Percentiles rank a stretch among this genome's conserved stretches.
phyloP scores from a whole-genome alignment of 2,113 vertebrate genomes.

The Cheirogaleus medius region DNA sequence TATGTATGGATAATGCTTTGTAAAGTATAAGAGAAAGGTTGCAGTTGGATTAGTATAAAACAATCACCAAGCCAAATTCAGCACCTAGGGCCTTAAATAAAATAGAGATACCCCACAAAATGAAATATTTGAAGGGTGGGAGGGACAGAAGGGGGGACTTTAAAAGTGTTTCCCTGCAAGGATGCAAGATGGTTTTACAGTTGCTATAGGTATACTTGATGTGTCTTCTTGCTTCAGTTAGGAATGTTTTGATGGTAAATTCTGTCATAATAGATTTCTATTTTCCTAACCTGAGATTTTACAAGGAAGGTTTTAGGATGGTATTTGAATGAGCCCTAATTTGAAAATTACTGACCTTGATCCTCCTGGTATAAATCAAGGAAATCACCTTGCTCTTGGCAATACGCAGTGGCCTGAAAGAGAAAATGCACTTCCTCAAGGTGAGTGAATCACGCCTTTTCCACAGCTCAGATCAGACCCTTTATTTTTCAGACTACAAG shows the following conservation, averaged over 20 bases:
- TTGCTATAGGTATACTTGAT: neutral
- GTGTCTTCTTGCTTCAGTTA: neutral
- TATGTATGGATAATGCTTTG: neutral
- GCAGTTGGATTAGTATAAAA: conserved; percentile 12
- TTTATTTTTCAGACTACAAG: neutral
- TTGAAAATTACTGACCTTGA: conserved; percentile 43
- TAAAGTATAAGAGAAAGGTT: neutral
- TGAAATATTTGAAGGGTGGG: neutral
- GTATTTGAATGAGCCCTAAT: conserved; percentile 41
- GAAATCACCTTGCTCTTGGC: conserved; percentile 47
- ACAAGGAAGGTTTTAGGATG: neutral
- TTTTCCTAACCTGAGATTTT: conserved; percentile 56
- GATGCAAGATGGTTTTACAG: neutral
- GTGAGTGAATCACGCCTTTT: conserved; percentile 28
- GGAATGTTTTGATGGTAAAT: neutral
- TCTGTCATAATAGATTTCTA: neutral
- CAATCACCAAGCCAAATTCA: conserved; percentile 54
- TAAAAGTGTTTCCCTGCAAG: neutral
- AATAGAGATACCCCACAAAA: neutral
- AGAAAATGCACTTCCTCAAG: conserved; percentile 21
- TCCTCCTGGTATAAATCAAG: conserved; percentile 19
- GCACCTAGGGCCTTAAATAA: conserved; percentile 54
- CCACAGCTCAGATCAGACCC: neutral
- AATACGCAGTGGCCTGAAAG: conserved; percentile 26
- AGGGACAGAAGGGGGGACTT: neutral